Evolutionary conservation across 23 tunicate genomes (phyloP).

Genomic region (Ciona savignyi): DNA sequence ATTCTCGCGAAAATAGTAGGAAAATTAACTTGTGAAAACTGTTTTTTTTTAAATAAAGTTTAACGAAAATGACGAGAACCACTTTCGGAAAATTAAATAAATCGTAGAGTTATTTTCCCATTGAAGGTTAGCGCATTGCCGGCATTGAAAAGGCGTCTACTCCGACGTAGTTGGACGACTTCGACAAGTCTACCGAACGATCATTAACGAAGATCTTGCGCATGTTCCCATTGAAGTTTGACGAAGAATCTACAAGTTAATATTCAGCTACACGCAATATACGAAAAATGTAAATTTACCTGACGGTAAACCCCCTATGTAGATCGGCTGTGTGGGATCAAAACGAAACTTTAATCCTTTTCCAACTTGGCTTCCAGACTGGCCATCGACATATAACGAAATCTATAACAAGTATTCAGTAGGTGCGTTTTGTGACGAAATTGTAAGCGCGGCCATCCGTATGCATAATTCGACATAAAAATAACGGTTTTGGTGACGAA

Average conservation of each 20-base stretch:
- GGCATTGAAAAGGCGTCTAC: not conserved
- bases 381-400: conserved; percentile 7
- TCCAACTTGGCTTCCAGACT: not conserved
- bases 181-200: not conserved
- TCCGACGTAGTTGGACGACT: not conserved
- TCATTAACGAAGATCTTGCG: not conserved
- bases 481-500: too few relatives aligned
- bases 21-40: too few relatives aligned
- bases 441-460: too few relatives aligned
- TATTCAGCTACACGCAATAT: too few relatives aligned
- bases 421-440: too few relatives aligned
- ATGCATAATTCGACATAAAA: too few relatives aligned
- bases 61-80: too few relatives aligned
- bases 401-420: not conserved
- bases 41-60: too few relatives aligned
- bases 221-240: not conserved
- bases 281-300: not conserved
- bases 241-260: not conserved
- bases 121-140: not conserved
- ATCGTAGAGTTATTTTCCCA: too few relatives aligned
- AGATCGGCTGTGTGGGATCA: not conserved
- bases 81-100: too few relatives aligned
- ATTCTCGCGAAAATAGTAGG: too few relatives aligned
- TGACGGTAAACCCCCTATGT: conserved; percentile 4
- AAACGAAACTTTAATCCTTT: conserved; percentile 2